Base-by-base conservation (phyloP, 2,113 vertebrate species). In the Erythrolamprus reginae region DNA sequence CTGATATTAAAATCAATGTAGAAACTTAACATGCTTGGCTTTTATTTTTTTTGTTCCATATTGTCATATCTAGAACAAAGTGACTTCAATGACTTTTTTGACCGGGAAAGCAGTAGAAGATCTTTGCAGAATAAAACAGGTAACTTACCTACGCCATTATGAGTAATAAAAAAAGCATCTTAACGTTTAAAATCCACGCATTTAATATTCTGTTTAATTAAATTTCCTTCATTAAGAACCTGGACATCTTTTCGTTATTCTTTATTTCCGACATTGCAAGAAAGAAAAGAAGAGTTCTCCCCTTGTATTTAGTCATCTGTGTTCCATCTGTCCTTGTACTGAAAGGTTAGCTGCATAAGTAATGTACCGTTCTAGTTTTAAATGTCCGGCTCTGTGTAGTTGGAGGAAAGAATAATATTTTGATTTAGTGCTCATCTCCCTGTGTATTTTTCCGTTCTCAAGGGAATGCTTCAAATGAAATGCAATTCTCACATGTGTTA, bases 101-200 rank as follows among this genome's bases (percentile, higher is more conserved):
- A 99, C 98, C 97, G 99, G 99, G 89, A 99, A 99, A 95, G 97
- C 98, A 89, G 97, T 98, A 77, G 99, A 99, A 96, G 99, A 99
- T 95, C 98, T 99, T 91, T 99, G 99, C 97, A 98, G 99, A 96
- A 98, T 99, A 96, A 99, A 99, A 96, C 99, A 99, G 98, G 99
- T 99, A 96, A 96, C 84, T 95, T 91, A 95, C 94, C 93, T 90
- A 70, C 83, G 85, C 33, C 92, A 58, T 48, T 94, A 70, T 23
- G 58, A 93, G 90, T 90, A 93, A 70, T 21, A 53, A 4, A 1
- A 1, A 19, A 26, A 51, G 12, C 82, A 51, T 6, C 53, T 51
- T 26, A 50, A 58, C 10, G 26, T 10, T 28, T 83, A 61, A 85
- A 51, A n/a, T 58, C 8, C 19, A 10, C 13, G 23, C 0, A 1